Evolutionary conservation across 2,797 vertebrate genomes (phyloP), one percentile per base, ranked within the genome.

Genomic region (Synanceia verrucosa): DNA sequence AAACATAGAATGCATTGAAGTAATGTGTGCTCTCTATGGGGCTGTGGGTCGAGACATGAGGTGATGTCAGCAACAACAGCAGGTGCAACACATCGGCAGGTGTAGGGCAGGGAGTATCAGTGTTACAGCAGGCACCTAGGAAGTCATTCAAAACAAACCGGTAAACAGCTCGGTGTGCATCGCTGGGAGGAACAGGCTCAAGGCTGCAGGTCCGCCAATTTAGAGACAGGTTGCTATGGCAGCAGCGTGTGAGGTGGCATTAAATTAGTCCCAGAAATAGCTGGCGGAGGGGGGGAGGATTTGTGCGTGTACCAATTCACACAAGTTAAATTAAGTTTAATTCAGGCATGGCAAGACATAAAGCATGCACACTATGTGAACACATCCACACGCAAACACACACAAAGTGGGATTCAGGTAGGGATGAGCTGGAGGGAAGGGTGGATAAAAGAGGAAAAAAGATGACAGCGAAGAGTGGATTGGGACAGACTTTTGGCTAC

Each of bases 401-500:
- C 72, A 78, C 70, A 76, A 61, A 60, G 66, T 78, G 55, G 86
- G 83, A 83, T 88, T 90, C 82, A 81, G 70, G 82, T 53, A 50
- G 68, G 81, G 67, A 86, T 86, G 86, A 83, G 79, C 66, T 73
- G 78, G 66, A 76, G 68, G 56, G 76, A 81, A 41, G 66, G 76
- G 64, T 69, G 78, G 74, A 57, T 65, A 67, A 75, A 84, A 82
- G 75, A 83, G 78, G 71, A 70, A 69, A 73, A 75, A 71, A 60
- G 11, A 86, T 78, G 86, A 76, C 46, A 21, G 58, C 24, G 72
- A 70, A 47, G 47, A 53, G 78, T 71, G 84, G 73, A 81, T 62
- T 59, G 84, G 83, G 87, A 91, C 92, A 91, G 96, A 97, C 85
- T 94, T 94, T 94, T 88, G 95, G 94, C 96, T 98, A 99, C 98